A percentile compares a stretch with the other conserved stretches of the same genome.
Evolutionary conservation across 2,797 vertebrate species (phyloP).

Genomic region (Sebastiscus tertius): DNA sequence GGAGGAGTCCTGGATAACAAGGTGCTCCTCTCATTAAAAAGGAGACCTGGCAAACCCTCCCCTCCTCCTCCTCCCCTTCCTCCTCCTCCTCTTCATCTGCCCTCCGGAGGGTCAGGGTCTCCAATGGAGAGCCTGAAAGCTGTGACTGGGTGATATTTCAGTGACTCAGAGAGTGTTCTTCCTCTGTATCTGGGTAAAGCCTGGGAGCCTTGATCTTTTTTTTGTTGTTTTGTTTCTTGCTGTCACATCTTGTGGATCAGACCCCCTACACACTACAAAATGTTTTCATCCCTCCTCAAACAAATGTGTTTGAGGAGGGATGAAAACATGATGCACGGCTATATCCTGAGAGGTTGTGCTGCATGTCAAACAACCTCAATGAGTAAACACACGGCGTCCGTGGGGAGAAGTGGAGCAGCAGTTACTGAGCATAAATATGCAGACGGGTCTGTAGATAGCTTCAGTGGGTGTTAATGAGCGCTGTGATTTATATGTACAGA

Average conservation of each 20-base stretch:
- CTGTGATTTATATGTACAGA: constrained; percentile 30
- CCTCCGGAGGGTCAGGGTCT: constrained; percentile 20
- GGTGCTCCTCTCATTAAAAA: constrained; percentile 51
- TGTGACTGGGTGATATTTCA: constrained; percentile 25
- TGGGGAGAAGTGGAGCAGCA: constrained; percentile 48
- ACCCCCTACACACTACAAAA: background rate
- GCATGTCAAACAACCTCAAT: constrained; percentile 54
- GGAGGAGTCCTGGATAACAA: constrained; percentile 57
- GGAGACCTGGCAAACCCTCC: constrained; percentile 18
- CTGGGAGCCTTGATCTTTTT: background rate
- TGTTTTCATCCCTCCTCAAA: constrained; percentile 34
- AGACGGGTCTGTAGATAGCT: constrained; percentile 41
- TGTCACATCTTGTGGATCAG: constrained; percentile 36
- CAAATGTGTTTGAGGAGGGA: constrained; percentile 35
- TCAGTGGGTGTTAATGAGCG: constrained; percentile 58
- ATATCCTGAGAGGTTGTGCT: constrained; percentile 17
- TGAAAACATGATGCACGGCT: constrained; percentile 32
- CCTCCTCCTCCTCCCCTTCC: background rate
- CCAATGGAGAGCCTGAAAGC: constrained; percentile 22
- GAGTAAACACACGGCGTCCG: constrained; percentile 47
- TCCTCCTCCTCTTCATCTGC: background rate
- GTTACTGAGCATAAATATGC: constrained; percentile 59
- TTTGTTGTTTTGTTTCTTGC: background rate
- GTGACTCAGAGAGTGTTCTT: background rate
- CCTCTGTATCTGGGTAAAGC: constrained; percentile 9